phyloP scores from a whole-genome alignment of 2,888 invertebrate species.

The Macrophya annulata region DNA sequence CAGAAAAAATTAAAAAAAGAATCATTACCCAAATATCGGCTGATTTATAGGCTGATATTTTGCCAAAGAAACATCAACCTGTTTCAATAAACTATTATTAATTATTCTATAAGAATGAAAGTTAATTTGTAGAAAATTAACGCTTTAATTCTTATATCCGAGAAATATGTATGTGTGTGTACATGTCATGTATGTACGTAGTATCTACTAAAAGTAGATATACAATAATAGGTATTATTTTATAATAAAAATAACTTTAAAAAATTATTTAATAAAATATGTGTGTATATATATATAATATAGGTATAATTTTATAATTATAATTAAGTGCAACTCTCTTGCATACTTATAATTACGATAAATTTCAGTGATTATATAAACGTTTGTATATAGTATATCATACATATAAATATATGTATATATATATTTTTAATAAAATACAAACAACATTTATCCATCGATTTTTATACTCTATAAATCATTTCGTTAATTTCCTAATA shows the following conservation, averaged over 20 bases:
- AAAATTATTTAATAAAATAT: slow-evolving; percentile 6
- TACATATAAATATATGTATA: not conserved
- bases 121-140: not conserved
- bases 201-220: not conserved
- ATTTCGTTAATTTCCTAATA: not conserved
- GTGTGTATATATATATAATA: too few relatives aligned
- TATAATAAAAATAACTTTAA: not conserved
- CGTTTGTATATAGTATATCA: slow-evolving; percentile 5
- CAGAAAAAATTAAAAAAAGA: not conserved
- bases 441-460: not conserved
- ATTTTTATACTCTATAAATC: not conserved
- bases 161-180: not conserved
- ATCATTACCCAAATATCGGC: not conserved
- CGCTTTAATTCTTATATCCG: not conserved
- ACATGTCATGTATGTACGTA: not conserved
- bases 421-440: slow-evolving; percentile 30
- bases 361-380: not conserved
- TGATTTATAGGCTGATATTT: not conserved
- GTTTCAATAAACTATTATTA: slow-evolving; percentile 9
- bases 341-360: not conserved
- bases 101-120: not conserved
- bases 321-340: not conserved
- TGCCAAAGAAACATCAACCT: slow-evolving; percentile 5
- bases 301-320: not conserved
- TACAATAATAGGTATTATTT: slow-evolving; percentile 1